Evolutionary conservation across 2,888 invertebrate genomes (phyloP).

Genomic region (Syrphus vitripennis): DNA sequence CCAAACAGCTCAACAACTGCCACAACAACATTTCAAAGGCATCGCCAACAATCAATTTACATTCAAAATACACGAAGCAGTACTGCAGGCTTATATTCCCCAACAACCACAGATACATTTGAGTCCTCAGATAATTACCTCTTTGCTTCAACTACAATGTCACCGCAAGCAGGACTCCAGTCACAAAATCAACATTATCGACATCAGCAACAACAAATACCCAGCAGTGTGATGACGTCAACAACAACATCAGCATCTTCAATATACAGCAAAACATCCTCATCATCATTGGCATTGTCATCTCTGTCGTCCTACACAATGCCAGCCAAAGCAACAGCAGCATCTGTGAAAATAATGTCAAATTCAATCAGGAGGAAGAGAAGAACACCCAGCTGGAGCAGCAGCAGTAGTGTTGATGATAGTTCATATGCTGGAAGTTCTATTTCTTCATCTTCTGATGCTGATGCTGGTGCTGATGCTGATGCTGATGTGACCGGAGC

Average conservation of each 20-base stretch:
- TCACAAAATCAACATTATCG: conserved; percentile 27
- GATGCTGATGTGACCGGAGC: conserved; percentile 41
- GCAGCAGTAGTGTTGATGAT: neutral
- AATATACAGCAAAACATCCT: conserved; percentile 35
- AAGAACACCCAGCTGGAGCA: neutral
- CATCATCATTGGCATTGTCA: conserved; percentile 42
- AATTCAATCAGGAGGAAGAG: conserved; percentile 48
- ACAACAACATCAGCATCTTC: conserved; percentile 56
- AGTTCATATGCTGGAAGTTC: conserved; percentile 30
- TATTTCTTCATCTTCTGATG: too few species aligned
- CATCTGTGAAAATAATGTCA: conserved; percentile 43
- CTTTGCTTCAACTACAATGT: conserved; percentile 50
- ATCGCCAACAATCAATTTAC: conserved; percentile 53
- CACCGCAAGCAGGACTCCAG: conserved; percentile 36
- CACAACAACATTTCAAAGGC: conserved; percentile 72
- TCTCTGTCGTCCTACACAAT: conserved; percentile 4
- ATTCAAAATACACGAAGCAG: conserved; percentile 54
- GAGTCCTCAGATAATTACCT: conserved; percentile 59
- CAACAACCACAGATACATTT: conserved; percentile 60
- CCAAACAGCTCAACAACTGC: conserved; percentile 75
- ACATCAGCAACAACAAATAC: neutral
- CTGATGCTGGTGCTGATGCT: too few species aligned
- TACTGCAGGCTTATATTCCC: conserved; percentile 55
- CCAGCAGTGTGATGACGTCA: conserved; percentile 46
- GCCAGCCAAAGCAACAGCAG: neutral